A percentile compares a stretch with the other conserved stretches of the same genome.
phyloP scores from a whole-genome alignment of 2,888 invertebrate genomes.

The Lapara coniferarum region DNA sequence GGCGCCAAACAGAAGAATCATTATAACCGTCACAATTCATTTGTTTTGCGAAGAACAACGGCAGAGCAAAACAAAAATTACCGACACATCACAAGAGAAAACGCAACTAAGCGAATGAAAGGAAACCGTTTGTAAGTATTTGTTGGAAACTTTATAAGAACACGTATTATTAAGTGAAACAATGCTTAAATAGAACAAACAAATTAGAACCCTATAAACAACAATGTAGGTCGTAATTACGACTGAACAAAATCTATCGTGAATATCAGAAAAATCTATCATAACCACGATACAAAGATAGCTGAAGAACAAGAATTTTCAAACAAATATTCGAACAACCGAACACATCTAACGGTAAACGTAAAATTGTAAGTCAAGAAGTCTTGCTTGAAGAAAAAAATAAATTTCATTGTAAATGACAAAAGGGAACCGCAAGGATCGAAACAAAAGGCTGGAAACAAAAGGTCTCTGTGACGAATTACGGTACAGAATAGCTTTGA shows the following conservation, averaged over 20 bases:
- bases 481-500: constrained; percentile 38
- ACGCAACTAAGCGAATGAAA: constrained; percentile 1
- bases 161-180: constrained; percentile 22
- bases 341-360: constrained; percentile 36
- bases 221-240: not conserved
- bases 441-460: constrained; percentile 62
- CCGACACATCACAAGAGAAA: constrained; percentile 5
- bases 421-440: constrained; percentile 66
- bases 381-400: constrained; percentile 56
- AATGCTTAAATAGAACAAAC: constrained; percentile 26
- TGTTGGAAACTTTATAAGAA: constrained; percentile 20
- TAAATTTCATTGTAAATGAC: constrained; percentile 59
- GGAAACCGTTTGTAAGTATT: constrained; percentile 10
- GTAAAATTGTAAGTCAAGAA: constrained; percentile 46
- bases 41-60: not conserved
- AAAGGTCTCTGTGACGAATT: constrained; percentile 54
- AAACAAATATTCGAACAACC: not conserved
- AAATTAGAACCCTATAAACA: not conserved
- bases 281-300: not conserved
- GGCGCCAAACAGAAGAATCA: not conserved
- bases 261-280: constrained; percentile 16
- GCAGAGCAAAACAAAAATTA: constrained; percentile 5
- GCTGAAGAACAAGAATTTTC: not conserved
- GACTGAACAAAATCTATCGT: constrained; percentile 3
- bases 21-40: constrained; percentile 5